Conservation (phyloP, 1,140 invertebrate genomes). For the Potamilus streckersoni region DNA sequence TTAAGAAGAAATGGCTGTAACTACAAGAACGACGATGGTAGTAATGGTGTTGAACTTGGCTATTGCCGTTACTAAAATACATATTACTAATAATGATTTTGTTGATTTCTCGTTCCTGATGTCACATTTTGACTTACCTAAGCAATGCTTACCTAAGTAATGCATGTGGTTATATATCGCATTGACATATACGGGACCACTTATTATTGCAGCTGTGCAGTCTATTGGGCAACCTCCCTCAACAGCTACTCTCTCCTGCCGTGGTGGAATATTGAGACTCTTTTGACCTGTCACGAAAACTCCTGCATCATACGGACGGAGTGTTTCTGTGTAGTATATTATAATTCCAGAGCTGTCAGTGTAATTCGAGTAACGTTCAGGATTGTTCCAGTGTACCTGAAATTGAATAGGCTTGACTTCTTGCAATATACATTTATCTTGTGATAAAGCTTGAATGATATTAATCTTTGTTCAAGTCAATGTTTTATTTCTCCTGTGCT, state of each 20-base stretch:
- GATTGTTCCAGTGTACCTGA: constrained; percentile 35
- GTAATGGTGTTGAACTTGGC: no score
- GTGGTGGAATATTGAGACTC: constrained; percentile 12
- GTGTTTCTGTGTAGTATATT: constrained; percentile 5
- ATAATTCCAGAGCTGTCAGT: constrained; percentile 25
- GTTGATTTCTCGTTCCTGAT: no score
- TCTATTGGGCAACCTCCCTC: constrained; percentile 11
- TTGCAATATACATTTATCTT: no score
- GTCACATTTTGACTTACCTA: no score
- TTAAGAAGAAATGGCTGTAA: no score
- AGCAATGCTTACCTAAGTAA: constrained; percentile 12
- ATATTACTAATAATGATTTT: no score
- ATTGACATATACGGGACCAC: constrained; percentile 15
- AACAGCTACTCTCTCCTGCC: background rate
- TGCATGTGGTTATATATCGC: constrained; percentile 35
- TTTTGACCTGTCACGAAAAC: constrained; percentile 24
- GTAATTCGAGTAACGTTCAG: background rate
- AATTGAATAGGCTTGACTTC: no score
- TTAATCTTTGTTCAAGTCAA: no score
- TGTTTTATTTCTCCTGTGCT: no score
- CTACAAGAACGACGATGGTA: no score
- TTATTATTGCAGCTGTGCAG: constrained; percentile 17
- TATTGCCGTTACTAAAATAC: no score
- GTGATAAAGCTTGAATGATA: no score
- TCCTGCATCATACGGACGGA: constrained; percentile 28